phyloP scores from a whole-genome alignment of 1,140 invertebrate genomes.

The Penaeus japonicus region DNA sequence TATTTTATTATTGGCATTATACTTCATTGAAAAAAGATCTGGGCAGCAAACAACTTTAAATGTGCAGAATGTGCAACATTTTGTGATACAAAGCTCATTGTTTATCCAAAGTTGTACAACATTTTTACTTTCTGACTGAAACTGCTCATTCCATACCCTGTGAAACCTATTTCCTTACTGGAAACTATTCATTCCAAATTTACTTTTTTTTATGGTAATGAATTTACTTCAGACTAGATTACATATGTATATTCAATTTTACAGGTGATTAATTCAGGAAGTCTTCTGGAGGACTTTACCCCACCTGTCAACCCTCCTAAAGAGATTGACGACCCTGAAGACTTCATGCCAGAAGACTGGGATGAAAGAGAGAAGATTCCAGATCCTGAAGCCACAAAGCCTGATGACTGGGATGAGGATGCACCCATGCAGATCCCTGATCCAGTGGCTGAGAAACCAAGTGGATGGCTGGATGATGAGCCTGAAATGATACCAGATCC shows the following conservation, averaged over 20 bases:
- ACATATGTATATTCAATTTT: conserved; percentile 3
- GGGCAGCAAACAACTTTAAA: too few species aligned
- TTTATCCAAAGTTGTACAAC: background rate
- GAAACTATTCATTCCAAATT: too few species aligned
- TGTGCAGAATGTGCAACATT: too few species aligned
- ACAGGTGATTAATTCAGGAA: conserved; percentile 80
- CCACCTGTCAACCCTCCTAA: conserved; percentile 94
- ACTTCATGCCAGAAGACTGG: conserved; percentile 92
- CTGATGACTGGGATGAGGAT: conserved; percentile 95
- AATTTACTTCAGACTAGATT: background rate
- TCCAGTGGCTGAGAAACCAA: conserved; percentile 85
- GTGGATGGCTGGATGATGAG: conserved; percentile 95
- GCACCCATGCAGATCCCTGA: conserved; percentile 90
- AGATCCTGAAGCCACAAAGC: conserved; percentile 85
- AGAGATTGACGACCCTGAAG: conserved; percentile 94
- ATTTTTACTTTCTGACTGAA: background rate
- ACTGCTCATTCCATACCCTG: too few species aligned
- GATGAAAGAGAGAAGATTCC: conserved; percentile 96
- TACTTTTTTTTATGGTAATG: background rate
- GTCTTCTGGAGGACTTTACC: conserved; percentile 85
- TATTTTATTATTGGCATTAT: too few species aligned
- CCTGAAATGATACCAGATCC: conserved; percentile 87
- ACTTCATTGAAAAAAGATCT: too few species aligned
- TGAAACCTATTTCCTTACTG: background rate
- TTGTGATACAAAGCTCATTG: too few species aligned